Base-by-base conservation (phyloP, 2,888 invertebrate genomes). In the Sarcophaga variegata region DNA sequence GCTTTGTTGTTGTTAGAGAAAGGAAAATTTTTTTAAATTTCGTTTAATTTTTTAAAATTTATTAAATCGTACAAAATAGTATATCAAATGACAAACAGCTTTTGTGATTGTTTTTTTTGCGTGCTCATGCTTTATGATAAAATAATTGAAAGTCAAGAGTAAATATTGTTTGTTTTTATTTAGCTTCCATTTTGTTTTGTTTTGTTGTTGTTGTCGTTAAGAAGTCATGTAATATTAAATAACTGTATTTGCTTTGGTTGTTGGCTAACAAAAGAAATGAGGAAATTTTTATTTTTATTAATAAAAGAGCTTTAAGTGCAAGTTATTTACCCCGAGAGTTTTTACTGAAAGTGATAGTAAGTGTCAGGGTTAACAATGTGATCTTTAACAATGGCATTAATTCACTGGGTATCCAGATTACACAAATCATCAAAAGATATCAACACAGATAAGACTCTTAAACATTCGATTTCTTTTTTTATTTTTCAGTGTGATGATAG, bases 121-220 rank as follows among this genome's bases (percentile, higher is more conserved):
- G 2, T 37, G 0, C 10, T 37, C 37, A 10, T 37, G 37, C 74
- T 81, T 75, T 22, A 10, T 81, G 14, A 8, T 12, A 64, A 77
- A 20, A 59, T 45, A 63, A 47, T 67, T 60, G 78, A 83, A 83
- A 83, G 78, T 67, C 83, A 78, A 78, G 72, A 83, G 62, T 72
- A 78, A 4, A 4, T 17, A 47, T 49, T 37, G 8, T 37, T 0
- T 37, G 2, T 10, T 37, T 37, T 37, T 37, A 8, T 37, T 37
- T 37, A 1, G 37, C 6, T 37, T 37, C 27, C 27, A 27, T 5
- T 37, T 37, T 37, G 6, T 37, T 37, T 37, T n/a, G n/a, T n/a
- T n/a, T 27, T 14, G 20, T 20, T 20, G 20, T 20, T 70, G 22
- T 2, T 69, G 69, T 45, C 14, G 49, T 37, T 17, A 69, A 64